Conservation (phyloP, 2,797 vertebrate species). For the Tenualosa thibaudeaui region DNA sequence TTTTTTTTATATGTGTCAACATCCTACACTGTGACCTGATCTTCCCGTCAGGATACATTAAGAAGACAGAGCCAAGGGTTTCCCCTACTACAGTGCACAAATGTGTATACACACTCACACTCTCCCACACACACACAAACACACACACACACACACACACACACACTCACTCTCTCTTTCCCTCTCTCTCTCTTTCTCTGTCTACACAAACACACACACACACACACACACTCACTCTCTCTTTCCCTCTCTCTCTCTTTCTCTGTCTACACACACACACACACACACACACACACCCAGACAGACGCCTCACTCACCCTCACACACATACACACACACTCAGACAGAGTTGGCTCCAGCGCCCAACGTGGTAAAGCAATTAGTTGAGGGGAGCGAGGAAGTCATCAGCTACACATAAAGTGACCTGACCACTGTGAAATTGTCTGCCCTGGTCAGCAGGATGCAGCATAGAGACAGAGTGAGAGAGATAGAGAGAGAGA, state of each 20-base stretch:
- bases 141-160: neutral
- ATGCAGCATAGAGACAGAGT: constrained; percentile 43
- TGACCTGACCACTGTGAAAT: constrained; percentile 78
- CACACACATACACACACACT: constrained; percentile 31
- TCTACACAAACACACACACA: neutral
- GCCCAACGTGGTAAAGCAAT: constrained; percentile 79
- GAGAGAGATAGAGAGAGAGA: neutral
- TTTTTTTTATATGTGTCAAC: neutral
- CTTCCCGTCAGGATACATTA: constrained; percentile 56
- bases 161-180: neutral
- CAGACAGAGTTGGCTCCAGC: constrained; percentile 42
- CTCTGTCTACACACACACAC: neutral
- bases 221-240: neutral
- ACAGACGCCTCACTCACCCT: constrained; percentile 28
- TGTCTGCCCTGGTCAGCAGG: constrained; percentile 67
- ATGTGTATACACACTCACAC: neutral
- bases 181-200: neutral
- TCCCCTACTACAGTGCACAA: constrained; percentile 2
- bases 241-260: neutral
- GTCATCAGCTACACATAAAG: constrained; percentile 77
- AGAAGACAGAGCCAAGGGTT: constrained; percentile 47
- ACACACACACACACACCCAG: neutral
- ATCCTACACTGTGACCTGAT: constrained; percentile 35
- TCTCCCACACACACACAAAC: neutral
- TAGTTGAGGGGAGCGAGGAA: constrained; percentile 75